Conservation (phyloP, 2,797 vertebrate species). For the Eulemur rubriventer region DNA sequence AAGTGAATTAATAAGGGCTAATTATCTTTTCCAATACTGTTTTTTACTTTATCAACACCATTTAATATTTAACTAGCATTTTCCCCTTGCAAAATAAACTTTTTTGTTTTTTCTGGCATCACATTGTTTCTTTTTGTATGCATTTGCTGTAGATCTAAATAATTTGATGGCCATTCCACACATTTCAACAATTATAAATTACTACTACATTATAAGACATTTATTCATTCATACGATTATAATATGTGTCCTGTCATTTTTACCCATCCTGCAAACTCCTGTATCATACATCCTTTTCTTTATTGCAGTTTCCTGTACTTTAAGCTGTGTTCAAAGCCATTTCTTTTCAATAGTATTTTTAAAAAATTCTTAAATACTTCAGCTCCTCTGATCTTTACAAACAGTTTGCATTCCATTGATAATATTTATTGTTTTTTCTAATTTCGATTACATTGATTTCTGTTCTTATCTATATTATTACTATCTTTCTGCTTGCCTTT, state of each 20-base stretch:
- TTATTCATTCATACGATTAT: neutral
- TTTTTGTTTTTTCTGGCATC: neutral
- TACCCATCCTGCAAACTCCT: neutral
- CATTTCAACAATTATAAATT: neutral
- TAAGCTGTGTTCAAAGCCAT: neutral
- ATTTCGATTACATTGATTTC: slow-evolving; percentile 4
- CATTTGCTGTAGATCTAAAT: neutral
- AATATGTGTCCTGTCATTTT: neutral
- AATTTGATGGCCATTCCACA: neutral
- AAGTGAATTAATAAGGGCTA: neutral
- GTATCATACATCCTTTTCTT: neutral
- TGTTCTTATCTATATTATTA: neutral
- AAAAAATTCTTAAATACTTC: neutral
- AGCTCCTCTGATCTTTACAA: neutral
- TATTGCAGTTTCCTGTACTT: neutral
- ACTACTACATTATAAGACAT: neutral
- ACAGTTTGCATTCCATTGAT: neutral
- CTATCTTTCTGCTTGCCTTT: neutral
- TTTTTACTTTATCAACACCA: neutral
- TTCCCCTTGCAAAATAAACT: neutral
- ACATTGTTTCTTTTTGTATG: neutral
- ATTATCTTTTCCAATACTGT: neutral
- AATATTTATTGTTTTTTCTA: slow-evolving; percentile 22
- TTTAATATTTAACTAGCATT: neutral
- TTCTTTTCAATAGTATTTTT: neutral